Evolutionary conservation across 30 jellyfish, hydroid and myxozoan species (phyloP).

Genomic region (Chrysaora quinquecirrha): DNA sequence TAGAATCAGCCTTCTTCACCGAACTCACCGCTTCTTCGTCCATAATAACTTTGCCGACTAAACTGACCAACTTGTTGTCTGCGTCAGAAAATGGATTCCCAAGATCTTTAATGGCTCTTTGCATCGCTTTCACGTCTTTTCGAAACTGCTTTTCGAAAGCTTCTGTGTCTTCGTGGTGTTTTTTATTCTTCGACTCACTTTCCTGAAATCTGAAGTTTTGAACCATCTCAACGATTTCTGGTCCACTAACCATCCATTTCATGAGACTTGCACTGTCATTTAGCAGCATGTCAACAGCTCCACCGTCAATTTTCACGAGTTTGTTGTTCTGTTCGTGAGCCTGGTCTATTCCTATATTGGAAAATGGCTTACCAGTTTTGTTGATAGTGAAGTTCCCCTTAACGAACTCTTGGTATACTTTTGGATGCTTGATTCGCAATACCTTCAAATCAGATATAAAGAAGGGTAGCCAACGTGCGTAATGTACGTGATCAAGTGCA

Average conservation of each 20-base stretch:
- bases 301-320: slow-evolving; percentile 26
- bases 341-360: slow-evolving; percentile 18
- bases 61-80: background rate
- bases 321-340: slow-evolving; percentile 55
- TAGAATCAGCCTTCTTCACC: background rate
- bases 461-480: slow-evolving; percentile 28
- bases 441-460: slow-evolving; percentile 10
- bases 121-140: background rate
- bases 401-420: slow-evolving; percentile 18
- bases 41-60: background rate
- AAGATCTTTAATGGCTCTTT: slow-evolving; percentile 2
- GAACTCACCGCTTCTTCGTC: background rate
- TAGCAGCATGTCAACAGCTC: slow-evolving; percentile 19
- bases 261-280: background rate
- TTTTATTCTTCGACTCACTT: background rate
- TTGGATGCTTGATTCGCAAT: slow-evolving; percentile 10
- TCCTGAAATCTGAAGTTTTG: background rate
- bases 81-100: slow-evolving; percentile 63
- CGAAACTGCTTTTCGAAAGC: background rate
- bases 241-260: slow-evolving; percentile 52
- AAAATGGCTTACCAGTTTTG: slow-evolving; percentile 8
- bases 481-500: slow-evolving; percentile 19
- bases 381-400: slow-evolving; percentile 31
- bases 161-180: slow-evolving; percentile 27
- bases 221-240: slow-evolving; percentile 18